These are phyloP conservation scores for Thereva nobilitata DNA, from an alignment of 2,888 invertebrate genomes.

Conservation along the genomic window DNA sequence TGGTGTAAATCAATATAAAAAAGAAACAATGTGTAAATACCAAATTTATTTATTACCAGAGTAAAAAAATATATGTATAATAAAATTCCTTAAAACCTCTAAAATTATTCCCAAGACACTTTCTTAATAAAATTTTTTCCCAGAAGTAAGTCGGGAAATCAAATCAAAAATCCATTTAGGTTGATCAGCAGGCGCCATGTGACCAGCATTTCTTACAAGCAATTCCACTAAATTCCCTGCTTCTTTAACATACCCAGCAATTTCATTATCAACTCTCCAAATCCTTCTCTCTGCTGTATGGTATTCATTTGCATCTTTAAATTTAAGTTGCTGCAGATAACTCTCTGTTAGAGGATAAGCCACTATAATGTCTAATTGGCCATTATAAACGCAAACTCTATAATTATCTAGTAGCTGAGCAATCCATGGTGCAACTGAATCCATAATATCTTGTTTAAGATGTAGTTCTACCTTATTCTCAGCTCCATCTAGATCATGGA, in stretches of 20 bases:
- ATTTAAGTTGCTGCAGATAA: slow-evolving; percentile 73
- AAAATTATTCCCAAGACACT: too few relatives aligned
- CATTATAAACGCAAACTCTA: slow-evolving; percentile 81
- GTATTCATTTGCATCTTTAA: slow-evolving; percentile 69
- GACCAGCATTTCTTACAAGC: slow-evolving; percentile 77
- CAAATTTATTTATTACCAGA: too few relatives aligned
- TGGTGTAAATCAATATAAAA: too few relatives aligned
- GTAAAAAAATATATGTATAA: too few relatives aligned
- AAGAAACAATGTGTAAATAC: too few relatives aligned
- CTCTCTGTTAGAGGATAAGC: slow-evolving; percentile 84
- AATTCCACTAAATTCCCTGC: slow-evolving; percentile 74
- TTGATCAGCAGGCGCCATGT: slow-evolving; percentile 80
- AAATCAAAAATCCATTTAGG: slow-evolving; percentile 77
- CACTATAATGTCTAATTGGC: slow-evolving; percentile 89
- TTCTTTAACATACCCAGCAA: slow-evolving; percentile 77
- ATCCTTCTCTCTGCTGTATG: slow-evolving; percentile 67
- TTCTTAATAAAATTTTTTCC: slow-evolving; percentile 56
- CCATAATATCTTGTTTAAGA: slow-evolving; percentile 78
- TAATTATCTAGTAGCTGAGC: slow-evolving; percentile 68
- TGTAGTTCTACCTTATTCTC: slow-evolving; percentile 68
- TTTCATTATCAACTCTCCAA: slow-evolving; percentile 70
- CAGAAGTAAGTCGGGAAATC: slow-evolving; percentile 69
- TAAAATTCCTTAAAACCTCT: too few relatives aligned
- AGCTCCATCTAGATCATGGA: slow-evolving; percentile 59
- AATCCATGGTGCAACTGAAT: slow-evolving; percentile 75